Base-by-base conservation (phyloP, 2,888 invertebrate species). In the Melikaiella ostensackeni region DNA sequence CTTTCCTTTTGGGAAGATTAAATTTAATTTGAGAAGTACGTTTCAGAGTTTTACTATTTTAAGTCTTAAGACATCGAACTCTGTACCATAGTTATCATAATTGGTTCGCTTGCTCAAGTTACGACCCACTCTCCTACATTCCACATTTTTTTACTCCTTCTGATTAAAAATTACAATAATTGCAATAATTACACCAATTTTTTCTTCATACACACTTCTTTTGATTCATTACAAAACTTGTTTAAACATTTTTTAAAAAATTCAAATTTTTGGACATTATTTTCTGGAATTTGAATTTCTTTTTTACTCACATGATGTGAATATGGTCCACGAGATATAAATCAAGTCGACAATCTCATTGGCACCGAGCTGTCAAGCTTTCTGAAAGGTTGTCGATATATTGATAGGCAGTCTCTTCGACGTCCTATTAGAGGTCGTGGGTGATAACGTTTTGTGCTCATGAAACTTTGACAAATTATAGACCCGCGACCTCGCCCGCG, bases 51-150 rank as follows among this genome's bases (percentile, higher is more conserved):
- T 46, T 66, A 21, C 27, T 24, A 59, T 57, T 59, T 50, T 42
- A 16, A 42, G 42, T 46, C 70, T 30, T 33, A 70, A 70, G 30
- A 70, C 70, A 55, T 70, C 30, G 70, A 70, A 70, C 50, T 70
- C 70, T 70, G 70, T n/a, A 21, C 30, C 50, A 70, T 70, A 30
- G 46, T 70, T 70, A 70, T 70, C 70, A 50, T 70, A 70, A 70
- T 70, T 70, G 33, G 70, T 70, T 70, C 50, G 50, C 50, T 70
- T 70, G 70, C 50, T 70, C 70, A 70, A 70, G 70, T 30, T 70
- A 46, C 70, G 50, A 70, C 50, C 50, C 70, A 50, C 70, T 70
- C 70, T 70, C 50, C 50, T 70, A 66, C n/a, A 70, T 70, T 70
- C 19, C 19, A 70, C 21, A 19, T 70, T 70, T 70, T 70, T 50